Base-by-base conservation (phyloP, 2,888 invertebrate genomes). In the Phania funesta region DNA sequence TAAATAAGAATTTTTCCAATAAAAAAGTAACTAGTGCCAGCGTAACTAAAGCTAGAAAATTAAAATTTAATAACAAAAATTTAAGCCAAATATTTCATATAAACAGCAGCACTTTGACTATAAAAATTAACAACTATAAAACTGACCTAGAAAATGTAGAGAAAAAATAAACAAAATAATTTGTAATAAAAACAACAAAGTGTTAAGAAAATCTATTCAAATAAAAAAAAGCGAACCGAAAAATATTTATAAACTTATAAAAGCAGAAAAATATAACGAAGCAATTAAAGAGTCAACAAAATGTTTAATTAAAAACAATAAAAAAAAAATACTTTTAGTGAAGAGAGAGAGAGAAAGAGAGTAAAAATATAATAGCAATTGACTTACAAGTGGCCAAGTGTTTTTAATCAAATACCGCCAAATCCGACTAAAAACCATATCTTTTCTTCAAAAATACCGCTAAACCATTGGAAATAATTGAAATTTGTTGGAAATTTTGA, bases 131-230 rank as follows among this genome's bases (percentile, higher is more conserved):
- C 58, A 70, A 48, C 11, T 70, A 70, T 80, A 64, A 65, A 75
- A 80, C 75, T 80, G 80, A 65, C 75, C 75, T 80, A 80, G 80
- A 80, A 80, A 80, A 46, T 62, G 13, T 18, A 38, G 26, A 67
- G 38, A 62, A 22, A 8, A 20, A 8, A 48, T 5, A 48, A 20
- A 11, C 11, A n/a, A 67, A 41, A 18, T 11, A 54, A 44, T 41
- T 32, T 32, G 32, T 20, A 46, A 46, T n/a, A 11, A 62, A 44
- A 46, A 11, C 11, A 46, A 41, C 11, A 26, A 41, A 18, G 32
- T 32, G 32, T 56, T n/a, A 64, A 48, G 13, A 64, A 18, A 48
- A 46, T 0, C 1, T 32, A n/a, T 8, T 48, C 13, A 46, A 48
- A 20, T 64, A 29, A 4, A 18, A 9, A 29, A 18, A 0, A 32